These are phyloP conservation scores for Caenorhabditis parvicauda DNA, from an alignment of 2,888 invertebrate genomes.

Conservation along the genomic window DNA sequence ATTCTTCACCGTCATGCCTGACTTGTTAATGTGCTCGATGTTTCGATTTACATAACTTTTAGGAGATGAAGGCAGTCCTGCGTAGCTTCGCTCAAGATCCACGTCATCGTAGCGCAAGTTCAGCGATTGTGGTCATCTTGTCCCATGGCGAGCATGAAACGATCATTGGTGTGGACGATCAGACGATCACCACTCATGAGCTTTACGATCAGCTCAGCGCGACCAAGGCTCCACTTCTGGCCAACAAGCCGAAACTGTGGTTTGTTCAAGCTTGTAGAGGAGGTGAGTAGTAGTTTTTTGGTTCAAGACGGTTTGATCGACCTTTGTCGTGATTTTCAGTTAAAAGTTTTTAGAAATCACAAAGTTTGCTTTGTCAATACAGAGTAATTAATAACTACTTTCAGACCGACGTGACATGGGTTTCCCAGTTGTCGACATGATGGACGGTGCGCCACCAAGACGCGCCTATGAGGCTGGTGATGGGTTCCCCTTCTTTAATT, in stretches of 20 bases:
- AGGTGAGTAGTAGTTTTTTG: constrained; percentile 27
- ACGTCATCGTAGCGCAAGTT: constrained; percentile 24
- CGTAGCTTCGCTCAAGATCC: constrained; percentile 34
- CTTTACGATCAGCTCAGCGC: constrained; percentile 44
- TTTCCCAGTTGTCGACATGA: constrained; percentile 11
- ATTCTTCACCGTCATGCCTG: too few relatives aligned
- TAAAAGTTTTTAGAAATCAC: neutral
- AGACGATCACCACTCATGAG: constrained; percentile 26
- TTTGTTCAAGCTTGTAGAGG: constrained; percentile 63
- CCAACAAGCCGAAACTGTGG: constrained; percentile 60
- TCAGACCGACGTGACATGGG: constrained; percentile 25
- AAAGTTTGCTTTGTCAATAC: neutral
- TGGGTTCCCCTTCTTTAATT: constrained; percentile 20
- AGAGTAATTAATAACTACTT: neutral
- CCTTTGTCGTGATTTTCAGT: neutral
- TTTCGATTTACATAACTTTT: constrained; percentile 3
- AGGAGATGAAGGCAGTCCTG: constrained; percentile 42
- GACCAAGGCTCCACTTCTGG: constrained; percentile 49
- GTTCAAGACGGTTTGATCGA: neutral
- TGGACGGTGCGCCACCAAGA: constrained; percentile 14
- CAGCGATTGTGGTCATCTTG: constrained; percentile 50
- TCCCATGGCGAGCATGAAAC: constrained; percentile 58
- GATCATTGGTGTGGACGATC: constrained; percentile 45
- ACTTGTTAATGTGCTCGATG: neutral
- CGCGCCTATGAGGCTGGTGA: constrained; percentile 12